Evolutionary conservation across 1,140 invertebrate species (phyloP), one percentile per base, ranked within the genome.

Genomic region (Tigriopus japonicus): DNA sequence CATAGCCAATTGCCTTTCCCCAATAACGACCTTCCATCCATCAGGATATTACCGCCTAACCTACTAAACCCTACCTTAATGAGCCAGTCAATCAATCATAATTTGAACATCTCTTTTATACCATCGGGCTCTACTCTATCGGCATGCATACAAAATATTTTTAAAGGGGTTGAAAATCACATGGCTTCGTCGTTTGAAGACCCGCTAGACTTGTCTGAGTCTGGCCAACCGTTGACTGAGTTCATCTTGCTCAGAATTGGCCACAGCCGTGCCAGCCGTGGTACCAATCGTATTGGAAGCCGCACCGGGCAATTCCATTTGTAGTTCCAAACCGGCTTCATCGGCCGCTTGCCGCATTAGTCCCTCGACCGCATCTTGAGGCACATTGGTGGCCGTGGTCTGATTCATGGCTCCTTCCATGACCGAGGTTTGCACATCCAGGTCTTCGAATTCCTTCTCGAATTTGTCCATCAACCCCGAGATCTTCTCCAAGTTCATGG

Each of bases 361-460:
- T 1, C 68, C 61, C 62, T 77, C 76, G 6, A 79, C 78, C 64
- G 77, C 74, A 60, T 77, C 75, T 60, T 72, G 71, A 10, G 78
- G 78, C 21, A 77, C 75, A 3, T 71, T 68, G 41, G 77, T 62
- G 7, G 78, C 77, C 10, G 74, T 78, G 12, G 77, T 76, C 56
- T 71, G 66, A 15, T 75, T 72, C 75, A 79, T 78, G 1, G 76
- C 68, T 62, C 71, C 70, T 65, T 79, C 78, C 66, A 79, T 64
- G n/a, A 70, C 76, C 5, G 71, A 70, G 40, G 73, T 75, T 65
- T 74, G 68, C 19, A 79, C 77, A 70, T 79, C 77, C 59, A 79
- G 65, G 64, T 79, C 75, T 70, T 79, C 77, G 73, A 79, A 79
- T 67, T 78, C 76, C 60, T 70, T 70, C 65, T 79, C 78, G 71